These are phyloP conservation scores for Mythimna lalbum DNA, from an alignment of 2,888 invertebrate species.

Conservation along the genomic window DNA sequence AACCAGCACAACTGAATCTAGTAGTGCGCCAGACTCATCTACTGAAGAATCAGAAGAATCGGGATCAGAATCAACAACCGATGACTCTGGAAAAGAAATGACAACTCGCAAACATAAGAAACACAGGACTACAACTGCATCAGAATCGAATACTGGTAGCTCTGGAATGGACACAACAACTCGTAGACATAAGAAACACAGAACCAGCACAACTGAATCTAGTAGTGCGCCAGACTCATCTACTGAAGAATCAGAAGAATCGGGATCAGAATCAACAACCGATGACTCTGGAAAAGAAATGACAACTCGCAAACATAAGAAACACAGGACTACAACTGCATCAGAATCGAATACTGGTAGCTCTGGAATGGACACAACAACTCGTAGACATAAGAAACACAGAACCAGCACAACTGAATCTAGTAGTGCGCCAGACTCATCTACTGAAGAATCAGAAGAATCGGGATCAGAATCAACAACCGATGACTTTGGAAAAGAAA, in stretches of 20 bases:
- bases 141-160: not conserved
- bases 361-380: too few species aligned
- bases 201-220: not conserved
- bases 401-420: not conserved
- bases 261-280: not conserved
- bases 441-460: not conserved
- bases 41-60: not conserved
- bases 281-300: not conserved
- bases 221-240: not conserved
- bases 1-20: not conserved
- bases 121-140: not conserved
- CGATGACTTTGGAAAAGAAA: too few species aligned
- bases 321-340: rapidly evolving
- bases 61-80: not conserved
- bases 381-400: not conserved
- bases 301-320: not conserved
- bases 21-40: not conserved
- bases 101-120: not conserved
- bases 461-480: not conserved
- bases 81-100: not conserved
- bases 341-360: too few species aligned
- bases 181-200: not conserved
- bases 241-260: not conserved
- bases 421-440: not conserved
- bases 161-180: not conserved